Evolutionary conservation across 2,888 invertebrate genomes (phyloP), one percentile per base, ranked within the genome.

Genomic region (Drosophila aldrichi): DNA sequence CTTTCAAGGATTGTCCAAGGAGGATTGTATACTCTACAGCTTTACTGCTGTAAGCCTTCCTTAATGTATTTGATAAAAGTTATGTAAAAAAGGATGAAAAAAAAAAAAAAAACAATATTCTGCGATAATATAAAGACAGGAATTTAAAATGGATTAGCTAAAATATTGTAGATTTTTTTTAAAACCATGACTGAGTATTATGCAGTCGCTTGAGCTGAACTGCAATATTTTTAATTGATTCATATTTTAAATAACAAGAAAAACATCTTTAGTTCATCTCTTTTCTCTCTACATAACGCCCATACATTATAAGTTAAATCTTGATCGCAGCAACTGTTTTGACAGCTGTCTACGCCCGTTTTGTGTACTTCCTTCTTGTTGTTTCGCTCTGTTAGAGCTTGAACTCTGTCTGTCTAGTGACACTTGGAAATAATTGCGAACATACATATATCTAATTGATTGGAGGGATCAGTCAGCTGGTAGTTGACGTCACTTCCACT

Each of bases 401-500:
- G 66, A 75, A 56, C 65, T 55, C 41, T 25, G 54, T 60, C 22
- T 3, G 32, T 36, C 34, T 18, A 56, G 18, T 22, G 43, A n/a
- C 44, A 51, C 41, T 36, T 55, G 59, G 40, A 58, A 62, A 59
- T 64, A 56, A 71, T 71, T 59, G 16, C 25, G n/a, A 16, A 25
- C 40, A 54, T 40, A 38, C 38, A 54, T 40, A 25, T 38, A 54
- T 58, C 38, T 54, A 44, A 55, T 60, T 62, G 40, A 52, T 49
- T 57, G 25, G 62, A 16, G 57, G 63, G 46, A 63, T 65, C 59
- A 67, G 66, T 44, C 16, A 44, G 20, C 43, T 8, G 56, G 2
- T 3, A 8, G n/a, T 59, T 75, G 75, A 59, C 64, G 46, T 73
- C 62, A 59, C 61, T 67, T 71, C 48, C 60, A 65, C 34, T 40